Percentiles rank a stretch among this genome's conserved stretches.
phyloP scores from a whole-genome alignment of 1,140 invertebrate genomes.

The Dendroctonus valens region DNA sequence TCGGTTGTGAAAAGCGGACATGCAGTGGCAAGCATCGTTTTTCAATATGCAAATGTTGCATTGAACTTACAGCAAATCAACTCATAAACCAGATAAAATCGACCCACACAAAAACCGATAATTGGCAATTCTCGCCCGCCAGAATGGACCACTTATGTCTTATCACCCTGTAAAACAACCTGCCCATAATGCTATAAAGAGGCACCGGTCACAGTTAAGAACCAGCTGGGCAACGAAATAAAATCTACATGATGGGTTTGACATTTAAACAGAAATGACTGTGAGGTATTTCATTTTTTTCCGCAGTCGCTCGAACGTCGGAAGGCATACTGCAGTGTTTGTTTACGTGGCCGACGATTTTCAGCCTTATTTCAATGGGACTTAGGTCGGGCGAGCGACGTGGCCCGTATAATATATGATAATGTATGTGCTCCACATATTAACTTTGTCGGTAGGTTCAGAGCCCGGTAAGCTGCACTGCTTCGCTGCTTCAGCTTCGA shows the following conservation, averaged over 20 bases:
- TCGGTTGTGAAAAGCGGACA: too few species aligned
- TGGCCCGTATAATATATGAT: constrained; percentile 39
- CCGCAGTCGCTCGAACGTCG: constrained; percentile 20
- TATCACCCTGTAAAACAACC: constrained; percentile 29
- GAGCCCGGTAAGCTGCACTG: constrained; percentile 10
- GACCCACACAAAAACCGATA: background rate
- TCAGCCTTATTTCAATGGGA: constrained; percentile 11
- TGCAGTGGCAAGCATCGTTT: too few species aligned
- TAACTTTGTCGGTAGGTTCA: constrained; percentile 41
- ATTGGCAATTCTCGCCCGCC: constrained; percentile 5
- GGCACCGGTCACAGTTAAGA: constrained; percentile 29
- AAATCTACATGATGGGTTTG: constrained; percentile 35
- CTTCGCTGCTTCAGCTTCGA: background rate
- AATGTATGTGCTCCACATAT: constrained; percentile 44
- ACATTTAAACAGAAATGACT: constrained; percentile 34
- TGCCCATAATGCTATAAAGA: constrained; percentile 18
- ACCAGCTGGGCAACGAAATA: constrained; percentile 33
- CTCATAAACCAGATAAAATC: too few species aligned
- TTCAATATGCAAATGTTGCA: too few species aligned
- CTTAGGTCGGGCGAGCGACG: constrained; percentile 9
- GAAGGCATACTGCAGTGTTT: constrained; percentile 25
- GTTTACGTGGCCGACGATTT: constrained; percentile 27
- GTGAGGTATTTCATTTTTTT: constrained; percentile 32
- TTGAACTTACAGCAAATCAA: too few species aligned
- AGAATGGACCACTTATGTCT: constrained; percentile 9